Conservation (phyloP, 2,888 invertebrate species). For the Lasius platythorax region DNA sequence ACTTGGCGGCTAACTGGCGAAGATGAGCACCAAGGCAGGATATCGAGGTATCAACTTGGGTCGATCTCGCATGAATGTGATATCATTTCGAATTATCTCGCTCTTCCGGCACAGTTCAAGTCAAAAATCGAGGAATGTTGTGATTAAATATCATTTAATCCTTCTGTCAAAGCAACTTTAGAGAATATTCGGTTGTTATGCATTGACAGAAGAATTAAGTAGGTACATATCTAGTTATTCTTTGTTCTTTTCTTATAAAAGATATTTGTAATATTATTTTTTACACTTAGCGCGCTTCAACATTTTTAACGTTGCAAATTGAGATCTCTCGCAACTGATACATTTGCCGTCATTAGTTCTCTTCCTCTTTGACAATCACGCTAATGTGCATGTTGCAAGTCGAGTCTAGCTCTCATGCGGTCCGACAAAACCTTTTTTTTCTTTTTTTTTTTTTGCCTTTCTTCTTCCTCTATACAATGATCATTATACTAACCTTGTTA, state of each 20-base stretch:
- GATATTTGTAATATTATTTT: background rate
- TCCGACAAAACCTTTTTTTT: conserved; percentile 5
- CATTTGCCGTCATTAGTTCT: conserved; percentile 13
- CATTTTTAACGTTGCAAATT: background rate
- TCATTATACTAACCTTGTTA: conserved; percentile 91
- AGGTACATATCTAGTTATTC: background rate
- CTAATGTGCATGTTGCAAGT: conserved; percentile 34
- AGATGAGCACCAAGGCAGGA: conserved; percentile 28
- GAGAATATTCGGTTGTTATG: too few relatives aligned
- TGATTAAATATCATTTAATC: background rate
- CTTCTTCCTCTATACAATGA: background rate
- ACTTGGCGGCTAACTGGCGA: conserved; percentile 30
- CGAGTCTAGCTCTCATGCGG: conserved; percentile 37
- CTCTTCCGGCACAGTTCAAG: background rate
- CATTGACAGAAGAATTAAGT: background rate
- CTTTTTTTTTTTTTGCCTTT: background rate
- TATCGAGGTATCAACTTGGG: conserved; percentile 21
- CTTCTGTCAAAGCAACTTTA: too few relatives aligned
- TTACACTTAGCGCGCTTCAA: background rate
- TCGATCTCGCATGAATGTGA: background rate
- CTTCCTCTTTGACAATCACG: background rate
- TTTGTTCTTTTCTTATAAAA: too few relatives aligned
- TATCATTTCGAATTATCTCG: background rate
- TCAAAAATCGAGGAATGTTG: background rate
- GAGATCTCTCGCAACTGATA: conserved; percentile 18